A percentile compares a stretch with the other conserved stretches of the same genome.
These are phyloP conservation scores for Cranoglanis bouderius DNA, from an alignment of 2,113 vertebrate genomes.

Conservation along the genomic window DNA sequence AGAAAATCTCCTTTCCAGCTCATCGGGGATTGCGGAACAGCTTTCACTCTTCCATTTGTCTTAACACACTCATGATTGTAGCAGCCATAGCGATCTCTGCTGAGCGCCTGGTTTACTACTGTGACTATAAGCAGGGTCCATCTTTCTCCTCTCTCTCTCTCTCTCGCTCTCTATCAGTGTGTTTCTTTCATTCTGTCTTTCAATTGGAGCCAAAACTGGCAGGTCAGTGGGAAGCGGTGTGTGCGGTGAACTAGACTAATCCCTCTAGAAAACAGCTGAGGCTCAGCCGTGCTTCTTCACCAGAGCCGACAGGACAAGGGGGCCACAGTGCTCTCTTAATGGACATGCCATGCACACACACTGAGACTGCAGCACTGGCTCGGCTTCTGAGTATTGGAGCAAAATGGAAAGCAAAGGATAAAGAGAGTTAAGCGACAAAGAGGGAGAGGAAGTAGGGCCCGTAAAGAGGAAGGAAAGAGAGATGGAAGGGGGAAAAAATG, in stretches of 20 bases:
- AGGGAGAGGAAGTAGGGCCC: neutral
- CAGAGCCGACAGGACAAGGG: constrained; percentile 41
- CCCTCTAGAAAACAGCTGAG: constrained; percentile 60
- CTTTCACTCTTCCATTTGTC: neutral
- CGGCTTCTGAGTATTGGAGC: constrained; percentile 25
- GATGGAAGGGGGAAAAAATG: neutral
- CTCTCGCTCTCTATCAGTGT: neutral
- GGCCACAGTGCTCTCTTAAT: constrained; percentile 41
- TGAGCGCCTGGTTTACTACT: neutral
- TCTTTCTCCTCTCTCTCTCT: neutral
- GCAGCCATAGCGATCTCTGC: neutral
- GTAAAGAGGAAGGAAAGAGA: neutral
- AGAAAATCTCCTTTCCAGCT: constrained; percentile 1
- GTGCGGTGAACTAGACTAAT: constrained; percentile 59
- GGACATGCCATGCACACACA: constrained; percentile 30
- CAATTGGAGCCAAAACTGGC: constrained; percentile 13
- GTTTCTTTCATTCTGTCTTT: neutral
- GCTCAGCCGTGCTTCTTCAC: constrained; percentile 43
- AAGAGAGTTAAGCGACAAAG: neutral
- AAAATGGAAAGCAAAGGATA: constrained; percentile 7
- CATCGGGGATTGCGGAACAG: constrained; percentile 7
- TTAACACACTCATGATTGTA: neutral
- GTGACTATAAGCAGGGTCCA: neutral
- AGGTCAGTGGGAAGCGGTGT: constrained; percentile 50
- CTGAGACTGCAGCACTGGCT: constrained; percentile 11